A percentile compares a stretch with the other conserved stretches of the same genome.
Conservation (phyloP, 2,797 vertebrate species). For the Gymnodraco acuticeps region DNA sequence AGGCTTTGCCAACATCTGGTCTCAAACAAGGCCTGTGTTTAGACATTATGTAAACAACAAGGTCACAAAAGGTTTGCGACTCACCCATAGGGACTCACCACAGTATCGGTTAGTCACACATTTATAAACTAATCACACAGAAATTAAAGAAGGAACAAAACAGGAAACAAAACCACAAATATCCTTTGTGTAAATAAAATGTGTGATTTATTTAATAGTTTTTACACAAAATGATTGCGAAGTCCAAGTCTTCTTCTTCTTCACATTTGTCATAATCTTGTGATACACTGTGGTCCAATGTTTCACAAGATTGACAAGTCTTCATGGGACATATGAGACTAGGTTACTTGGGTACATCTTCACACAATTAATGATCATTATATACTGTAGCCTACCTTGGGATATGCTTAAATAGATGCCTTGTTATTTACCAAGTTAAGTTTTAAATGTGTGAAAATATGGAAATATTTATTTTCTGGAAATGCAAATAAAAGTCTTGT, state of each 20-base stretch:
- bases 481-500: constrained; percentile 40
- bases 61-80: neutral
- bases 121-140: neutral
- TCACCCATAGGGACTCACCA: too few relatives aligned
- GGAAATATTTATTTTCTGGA: constrained; percentile 16
- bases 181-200: neutral
- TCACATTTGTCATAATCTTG: neutral
- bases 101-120: neutral
- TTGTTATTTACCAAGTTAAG: constrained; percentile 29
- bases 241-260: neutral
- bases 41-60: constrained; percentile 16
- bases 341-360: neutral
- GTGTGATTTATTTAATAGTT: neutral
- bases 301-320: constrained; percentile 16
- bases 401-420: constrained; percentile 26
- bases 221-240: neutral
- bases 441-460: constrained; percentile 21
- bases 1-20: neutral
- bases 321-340: neutral
- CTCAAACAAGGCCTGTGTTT: neutral
- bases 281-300: constrained; percentile 14
- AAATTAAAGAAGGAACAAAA: neutral
- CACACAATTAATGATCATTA: neutral
- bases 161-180: neutral
- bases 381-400: neutral